These are phyloP conservation scores for Labia minor DNA, from an alignment of 2,888 invertebrate genomes.

Conservation along the genomic window DNA sequence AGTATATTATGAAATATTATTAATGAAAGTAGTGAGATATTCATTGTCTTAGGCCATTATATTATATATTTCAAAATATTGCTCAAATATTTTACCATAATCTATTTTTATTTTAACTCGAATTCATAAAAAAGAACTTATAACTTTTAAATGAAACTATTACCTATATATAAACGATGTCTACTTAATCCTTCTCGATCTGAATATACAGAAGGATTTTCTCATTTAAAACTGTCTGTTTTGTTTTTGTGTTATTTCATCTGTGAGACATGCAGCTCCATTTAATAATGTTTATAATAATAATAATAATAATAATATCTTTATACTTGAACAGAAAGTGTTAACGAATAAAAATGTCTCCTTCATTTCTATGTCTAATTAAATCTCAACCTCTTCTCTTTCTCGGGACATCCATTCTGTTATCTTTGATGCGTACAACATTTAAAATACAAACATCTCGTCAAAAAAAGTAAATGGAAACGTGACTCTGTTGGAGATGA, in stretches of 20 bases:
- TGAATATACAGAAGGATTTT: slow-evolving; percentile 1
- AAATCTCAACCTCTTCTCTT: background rate
- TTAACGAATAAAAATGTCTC: slow-evolving; percentile 5
- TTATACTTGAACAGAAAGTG: background rate
- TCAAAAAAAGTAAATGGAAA: slow-evolving; percentile 7
- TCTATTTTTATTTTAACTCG: too few species aligned
- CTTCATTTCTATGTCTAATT: background rate
- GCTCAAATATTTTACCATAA: too few species aligned
- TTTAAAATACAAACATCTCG: slow-evolving; percentile 13
- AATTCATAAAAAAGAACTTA: background rate
- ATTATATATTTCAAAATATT: too few species aligned
- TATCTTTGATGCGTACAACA: background rate
- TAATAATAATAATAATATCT: slow-evolving; percentile 1
- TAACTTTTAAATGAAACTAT: background rate
- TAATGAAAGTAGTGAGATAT: too few species aligned
- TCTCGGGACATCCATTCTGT: background rate
- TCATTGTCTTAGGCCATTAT: too few species aligned
- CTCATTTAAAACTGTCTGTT: background rate
- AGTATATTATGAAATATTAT: too few species aligned
- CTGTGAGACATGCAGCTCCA: background rate
- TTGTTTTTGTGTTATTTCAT: slow-evolving; percentile 7
- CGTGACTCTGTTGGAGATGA: background rate
- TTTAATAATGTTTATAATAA: background rate
- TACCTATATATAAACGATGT: too few species aligned
- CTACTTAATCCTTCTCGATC: background rate